Percentiles rank a stretch among this genome's conserved stretches.
These are phyloP conservation scores for Sardina pilchardus DNA, from an alignment of 2,113 vertebrate genomes.

Conservation along the genomic window DNA sequence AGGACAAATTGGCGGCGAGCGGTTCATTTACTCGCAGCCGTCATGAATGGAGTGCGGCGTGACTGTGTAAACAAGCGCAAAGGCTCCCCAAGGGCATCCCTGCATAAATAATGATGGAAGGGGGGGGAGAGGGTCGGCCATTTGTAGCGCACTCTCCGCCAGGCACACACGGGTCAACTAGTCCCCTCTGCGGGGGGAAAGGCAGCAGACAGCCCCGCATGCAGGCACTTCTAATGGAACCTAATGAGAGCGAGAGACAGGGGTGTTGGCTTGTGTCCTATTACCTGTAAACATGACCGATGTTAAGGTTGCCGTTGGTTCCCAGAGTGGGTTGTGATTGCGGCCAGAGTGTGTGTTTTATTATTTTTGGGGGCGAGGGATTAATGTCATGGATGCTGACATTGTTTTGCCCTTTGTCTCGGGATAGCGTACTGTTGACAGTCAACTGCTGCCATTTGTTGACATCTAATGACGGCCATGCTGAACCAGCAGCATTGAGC, in stretches of 20 bases:
- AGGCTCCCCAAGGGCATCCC: slow-evolving; percentile 67
- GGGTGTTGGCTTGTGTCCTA: not conserved
- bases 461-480: no score
- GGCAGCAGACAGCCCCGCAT: slow-evolving; percentile 62
- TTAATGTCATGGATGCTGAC: not conserved
- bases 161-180: slow-evolving; percentile 64
- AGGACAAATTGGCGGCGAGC: slow-evolving; percentile 74
- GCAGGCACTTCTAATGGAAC: slow-evolving; percentile 34
- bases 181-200: slow-evolving; percentile 64
- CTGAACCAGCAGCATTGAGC: no score
- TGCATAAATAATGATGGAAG: slow-evolving; percentile 67
- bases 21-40: slow-evolving; percentile 74
- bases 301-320: not conserved
- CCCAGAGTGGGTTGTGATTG: not conserved
- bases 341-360: not conserved
- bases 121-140: slow-evolving; percentile 59
- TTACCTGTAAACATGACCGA: not conserved
- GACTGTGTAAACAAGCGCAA: slow-evolving; percentile 72
- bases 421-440: not conserved
- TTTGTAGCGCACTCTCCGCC: slow-evolving; percentile 61
- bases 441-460: no score
- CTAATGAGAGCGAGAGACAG: slow-evolving; percentile 36
- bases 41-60: slow-evolving; percentile 65
- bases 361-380: not conserved
- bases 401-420: not conserved